A percentile compares a stretch with the other conserved stretches of the same genome.
Evolutionary conservation across 2,888 invertebrate genomes (phyloP).

Genomic region (Leucania comma): DNA sequence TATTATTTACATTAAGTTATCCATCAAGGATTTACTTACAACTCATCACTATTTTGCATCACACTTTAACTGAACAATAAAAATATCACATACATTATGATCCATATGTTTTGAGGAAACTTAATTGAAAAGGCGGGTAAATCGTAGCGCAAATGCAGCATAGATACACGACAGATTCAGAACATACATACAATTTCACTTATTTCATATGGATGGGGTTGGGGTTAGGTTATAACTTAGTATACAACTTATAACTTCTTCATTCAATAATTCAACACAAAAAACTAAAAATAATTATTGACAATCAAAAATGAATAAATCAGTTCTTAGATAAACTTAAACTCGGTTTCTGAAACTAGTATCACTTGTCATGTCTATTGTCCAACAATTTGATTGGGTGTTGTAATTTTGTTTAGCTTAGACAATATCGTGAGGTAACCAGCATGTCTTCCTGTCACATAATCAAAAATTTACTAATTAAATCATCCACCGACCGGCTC

Average conservation of each 20-base stretch:
- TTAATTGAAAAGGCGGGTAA: constrained; percentile 28
- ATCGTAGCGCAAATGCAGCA: constrained; percentile 18
- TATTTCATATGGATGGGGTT: neutral
- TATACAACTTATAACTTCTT: neutral
- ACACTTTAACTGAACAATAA: constrained; percentile 29
- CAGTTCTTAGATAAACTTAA: constrained; percentile 45
- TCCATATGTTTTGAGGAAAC: constrained; percentile 20
- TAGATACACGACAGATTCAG: neutral
- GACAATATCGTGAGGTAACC: neutral
- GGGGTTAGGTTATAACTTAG: neutral
- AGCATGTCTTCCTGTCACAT: too few relatives aligned
- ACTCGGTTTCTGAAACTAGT: constrained; percentile 3
- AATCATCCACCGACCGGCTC: neutral
- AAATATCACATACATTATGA: constrained; percentile 58
- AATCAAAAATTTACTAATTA: neutral
- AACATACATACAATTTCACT: neutral
- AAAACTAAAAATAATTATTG: constrained; percentile 37
- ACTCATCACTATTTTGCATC: constrained; percentile 18
- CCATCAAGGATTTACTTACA: constrained; percentile 36
- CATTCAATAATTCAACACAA: constrained; percentile 12
- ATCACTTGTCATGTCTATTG: neutral
- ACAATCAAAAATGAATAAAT: constrained; percentile 14
- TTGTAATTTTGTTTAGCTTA: neutral
- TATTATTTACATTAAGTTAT: constrained; percentile 58
- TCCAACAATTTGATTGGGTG: constrained; percentile 1